These are phyloP conservation scores for Noctua janthina DNA, from an alignment of 2,888 invertebrate species.

Conservation along the genomic window DNA sequence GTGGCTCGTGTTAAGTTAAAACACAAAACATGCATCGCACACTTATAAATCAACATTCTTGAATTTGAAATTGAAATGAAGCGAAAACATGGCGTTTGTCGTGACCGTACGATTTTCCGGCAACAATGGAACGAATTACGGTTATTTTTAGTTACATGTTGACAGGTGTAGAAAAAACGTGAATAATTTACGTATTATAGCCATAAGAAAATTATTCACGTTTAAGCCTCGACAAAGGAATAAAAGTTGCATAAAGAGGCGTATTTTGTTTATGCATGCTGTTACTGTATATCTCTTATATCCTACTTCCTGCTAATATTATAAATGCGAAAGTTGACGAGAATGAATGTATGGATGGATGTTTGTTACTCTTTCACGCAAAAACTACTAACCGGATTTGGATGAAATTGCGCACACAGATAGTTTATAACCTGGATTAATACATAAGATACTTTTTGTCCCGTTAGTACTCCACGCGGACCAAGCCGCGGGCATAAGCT, in stretches of 20 bases:
- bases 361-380: no score
- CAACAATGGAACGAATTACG: conserved; percentile 52
- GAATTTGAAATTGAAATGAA: conserved; percentile 65
- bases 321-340: no score
- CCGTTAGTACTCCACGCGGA: no score
- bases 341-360: no score
- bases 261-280: no score
- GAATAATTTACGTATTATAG: conserved; percentile 23
- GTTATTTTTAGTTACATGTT: conserved; percentile 47
- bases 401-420: no score
- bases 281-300: no score
- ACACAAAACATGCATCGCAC: conserved; percentile 39
- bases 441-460: no score
- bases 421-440: no score
- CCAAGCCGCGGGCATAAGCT: no score
- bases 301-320: no score
- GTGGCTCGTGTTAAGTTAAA: conserved; percentile 29
- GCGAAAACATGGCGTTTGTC: conserved; percentile 59
- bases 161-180: conserved; percentile 23
- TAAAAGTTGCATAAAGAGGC: background rate
- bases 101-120: conserved; percentile 60
- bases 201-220: background rate
- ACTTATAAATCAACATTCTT: conserved; percentile 59
- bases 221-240: background rate
- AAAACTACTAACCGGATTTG: no score